phyloP scores from a whole-genome alignment of 2,888 invertebrate genomes.

The Bombylius discolor region DNA sequence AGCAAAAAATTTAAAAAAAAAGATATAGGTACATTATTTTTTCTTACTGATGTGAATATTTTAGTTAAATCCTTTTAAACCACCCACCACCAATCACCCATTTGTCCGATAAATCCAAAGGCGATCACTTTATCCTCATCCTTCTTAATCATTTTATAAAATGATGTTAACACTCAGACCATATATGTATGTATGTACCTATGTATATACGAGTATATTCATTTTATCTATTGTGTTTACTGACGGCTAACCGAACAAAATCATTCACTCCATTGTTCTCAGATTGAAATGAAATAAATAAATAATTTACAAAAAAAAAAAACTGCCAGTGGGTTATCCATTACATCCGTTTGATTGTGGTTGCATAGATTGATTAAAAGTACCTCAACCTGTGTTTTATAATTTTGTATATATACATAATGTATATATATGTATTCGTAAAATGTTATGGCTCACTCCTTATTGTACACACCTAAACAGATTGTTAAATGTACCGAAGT shows the following conservation, averaged over 20 bases:
- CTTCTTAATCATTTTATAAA: background rate
- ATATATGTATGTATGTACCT: too few relatives aligned
- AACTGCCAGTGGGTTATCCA: background rate
- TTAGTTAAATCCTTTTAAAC: background rate
- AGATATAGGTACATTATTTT: too few relatives aligned
- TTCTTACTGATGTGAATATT: too few relatives aligned
- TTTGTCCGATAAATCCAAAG: conserved; percentile 12
- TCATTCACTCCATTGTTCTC: conserved; percentile 7
- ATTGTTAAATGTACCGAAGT: conserved; percentile 8
- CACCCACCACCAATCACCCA: conserved; percentile 5
- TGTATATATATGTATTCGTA: too few relatives aligned
- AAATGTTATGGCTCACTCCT: background rate
- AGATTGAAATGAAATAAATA: background rate
- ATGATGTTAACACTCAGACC: background rate
- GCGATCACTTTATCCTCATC: conserved; percentile 9
- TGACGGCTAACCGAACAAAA: conserved; percentile 3
- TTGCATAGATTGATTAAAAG: background rate
- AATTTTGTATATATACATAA: too few relatives aligned
- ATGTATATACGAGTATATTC: background rate
- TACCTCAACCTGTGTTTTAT: background rate
- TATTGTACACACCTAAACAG: conserved; percentile 1
- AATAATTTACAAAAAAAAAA: background rate
- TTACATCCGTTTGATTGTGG: background rate
- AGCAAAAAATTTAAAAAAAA: too few relatives aligned
- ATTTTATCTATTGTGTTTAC: conserved; percentile 11